Percentiles rank a stretch among this genome's conserved stretches.
phyloP scores from a whole-genome alignment of 2,888 invertebrate genomes.

The Caenorhabditis uteleia region DNA sequence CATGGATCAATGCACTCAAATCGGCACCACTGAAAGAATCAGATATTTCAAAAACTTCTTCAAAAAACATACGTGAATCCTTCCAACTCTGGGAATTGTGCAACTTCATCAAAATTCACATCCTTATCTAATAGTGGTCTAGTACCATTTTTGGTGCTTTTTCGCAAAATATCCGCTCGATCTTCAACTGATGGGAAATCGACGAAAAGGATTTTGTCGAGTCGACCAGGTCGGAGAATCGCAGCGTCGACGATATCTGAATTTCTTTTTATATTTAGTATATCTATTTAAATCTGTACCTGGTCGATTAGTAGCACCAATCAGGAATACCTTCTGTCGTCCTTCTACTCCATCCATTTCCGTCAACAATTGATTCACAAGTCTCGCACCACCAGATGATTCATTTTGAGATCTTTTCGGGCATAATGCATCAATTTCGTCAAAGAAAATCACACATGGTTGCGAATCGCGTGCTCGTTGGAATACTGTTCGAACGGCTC shows the following conservation, averaged over 20 bases:
- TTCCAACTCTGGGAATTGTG: slow-evolving; percentile 77
- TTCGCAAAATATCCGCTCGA: slow-evolving; percentile 83
- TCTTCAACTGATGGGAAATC: slow-evolving; percentile 84
- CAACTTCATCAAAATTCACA: slow-evolving; percentile 79
- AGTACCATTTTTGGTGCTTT: slow-evolving; percentile 77
- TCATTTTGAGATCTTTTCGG: slow-evolving; percentile 83
- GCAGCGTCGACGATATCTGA: slow-evolving; percentile 90
- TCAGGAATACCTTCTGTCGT: slow-evolving; percentile 87
- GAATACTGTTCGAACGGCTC: slow-evolving; percentile 93
- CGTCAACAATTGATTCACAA: slow-evolving; percentile 94
- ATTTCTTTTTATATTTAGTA: slow-evolving; percentile 12
- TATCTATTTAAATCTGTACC: slow-evolving; percentile 10
- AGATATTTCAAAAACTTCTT: neutral
- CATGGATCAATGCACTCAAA: slow-evolving; percentile 85
- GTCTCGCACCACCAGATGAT: slow-evolving; percentile 75
- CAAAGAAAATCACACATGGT: slow-evolving; percentile 98
- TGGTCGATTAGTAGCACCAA: slow-evolving; percentile 94
- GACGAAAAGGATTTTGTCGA: slow-evolving; percentile 88
- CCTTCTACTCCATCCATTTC: slow-evolving; percentile 97
- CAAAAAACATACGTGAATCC: slow-evolving; percentile 78
- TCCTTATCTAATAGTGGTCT: slow-evolving; percentile 80
- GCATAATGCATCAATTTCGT: slow-evolving; percentile 94
- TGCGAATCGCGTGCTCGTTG: slow-evolving; percentile 90
- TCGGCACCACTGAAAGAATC: slow-evolving; percentile 81
- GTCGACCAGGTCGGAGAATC: slow-evolving; percentile 85